Evolutionary conservation across 2,113 vertebrate genomes (phyloP), one percentile per base, ranked within the genome.

Genomic region (Ciconia maguari): DNA sequence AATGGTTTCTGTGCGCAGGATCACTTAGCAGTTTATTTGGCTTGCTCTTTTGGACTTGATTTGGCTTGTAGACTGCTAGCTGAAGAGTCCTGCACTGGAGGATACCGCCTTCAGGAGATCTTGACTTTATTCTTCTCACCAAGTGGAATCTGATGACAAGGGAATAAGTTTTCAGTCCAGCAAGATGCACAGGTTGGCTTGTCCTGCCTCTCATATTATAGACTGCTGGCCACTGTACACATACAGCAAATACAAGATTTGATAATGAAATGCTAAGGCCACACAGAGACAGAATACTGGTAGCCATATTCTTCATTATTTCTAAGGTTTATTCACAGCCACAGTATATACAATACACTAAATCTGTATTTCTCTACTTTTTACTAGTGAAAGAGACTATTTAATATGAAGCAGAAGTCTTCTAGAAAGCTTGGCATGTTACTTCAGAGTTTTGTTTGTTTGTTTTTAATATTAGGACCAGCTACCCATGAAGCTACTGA

Each of bases 161-260:
- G 29, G 9, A n/a, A 5, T 74, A 65, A 55, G 17, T 6, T 44
- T 87, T 54, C 70, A 21, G 41, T 58, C 20, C n/a, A 55, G 48
- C 80, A 79, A 48, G n/a, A 26, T 42, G 13, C 12, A 9, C 16
- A 16, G 21, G 2, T 32, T 86, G n/a, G 7, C 25, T 76, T 83
- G 32, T 51, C 16, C 9, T 2, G 0, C 8, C 7, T 72, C 16
- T 77, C 0, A 0, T 61, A 3, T 26, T 46, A 27, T 9, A 49
- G 11, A 51, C n/a, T 92, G 32, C 41, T 83, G 54, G 20, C 19
- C n/a, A 19, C 12, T 90, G 29, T 74, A 32, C n/a, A 25, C 16
- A 7, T 62, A 22, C 8, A 71, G 21, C 26, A 92, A 72, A 80
- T 57, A 19, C 0, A 72, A 46, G 15, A 41, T 80, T 68, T 69